Base-by-base conservation (phyloP, 2,797 vertebrate species). In the Sylvia borin region DNA sequence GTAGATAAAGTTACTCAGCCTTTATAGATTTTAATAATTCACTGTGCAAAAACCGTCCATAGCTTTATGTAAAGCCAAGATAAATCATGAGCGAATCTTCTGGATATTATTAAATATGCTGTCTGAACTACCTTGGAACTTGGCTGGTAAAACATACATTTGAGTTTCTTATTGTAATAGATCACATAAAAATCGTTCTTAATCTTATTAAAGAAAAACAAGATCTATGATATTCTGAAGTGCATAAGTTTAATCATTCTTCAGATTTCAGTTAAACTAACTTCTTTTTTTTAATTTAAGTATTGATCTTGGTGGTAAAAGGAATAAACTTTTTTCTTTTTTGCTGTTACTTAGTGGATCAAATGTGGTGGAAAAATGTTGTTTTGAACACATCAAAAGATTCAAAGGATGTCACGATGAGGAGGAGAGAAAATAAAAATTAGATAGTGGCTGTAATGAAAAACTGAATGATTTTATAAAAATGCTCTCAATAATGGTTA, bases 11-110 rank as follows among this genome's bases (percentile, higher is more conserved):
- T 90, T 96, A 87, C 14, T 81, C 84, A 92, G 12, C 40, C 66
- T 86, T 74, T 81, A 84, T 47, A 89, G 71, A 71, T 95, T 96
- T 77, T 53, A 94, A 82, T 55, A 93, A 93, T 94, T 96, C 65
- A 55, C 36, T 34, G 57, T 86, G 34, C 68, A 92, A 91, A 94
- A 91, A 8, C 11, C 89, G 21, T 73, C 36, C 7, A 2, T 74
- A 82, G 82, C 45, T 81, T 88, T 79, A 54, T 88, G 42, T 83
- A 75, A 92, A 93, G 70, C 8, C 20, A 32, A 73, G 85, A 70
- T 36, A 68, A 95, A 91, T 78, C 54, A 65, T 76, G 68, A 86
- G 26, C 93, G 36, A 77, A 73, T 90, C 72, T 96, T 95, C 58
- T 94, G 75, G 38, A 66, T 80, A 16, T 38, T 57, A 16, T 48